Base-by-base conservation (phyloP, 92 coral and sea anemone species). In the Phenganax marumi region DNA sequence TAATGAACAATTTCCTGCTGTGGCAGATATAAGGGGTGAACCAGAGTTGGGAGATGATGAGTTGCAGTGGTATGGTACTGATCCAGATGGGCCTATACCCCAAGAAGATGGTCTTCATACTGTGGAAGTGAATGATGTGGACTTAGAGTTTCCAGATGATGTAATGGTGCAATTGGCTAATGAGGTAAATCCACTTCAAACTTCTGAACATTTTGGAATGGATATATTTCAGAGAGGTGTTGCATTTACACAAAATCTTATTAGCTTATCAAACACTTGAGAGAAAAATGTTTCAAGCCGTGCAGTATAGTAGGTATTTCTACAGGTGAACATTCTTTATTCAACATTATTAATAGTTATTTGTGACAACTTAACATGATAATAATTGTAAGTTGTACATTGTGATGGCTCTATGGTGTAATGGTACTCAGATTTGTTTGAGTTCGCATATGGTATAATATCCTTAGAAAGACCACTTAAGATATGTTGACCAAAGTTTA, bases 21-120 rank as follows among this genome's bases (percentile, higher is more conserved):
- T 90, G 70, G 93, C 89, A 22, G 91, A 87, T 81, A 86, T 90
- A 61, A 84, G 84, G 70, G 84, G 93, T 72, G 86, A 85, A 75
- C 76, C 56, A 49, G 85, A 90, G 51, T 21, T 81, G 49, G 65
- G 79, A 43, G 68, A 64, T 76, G 88, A 76, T 79, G 91, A 85
- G 73, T 75, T 88, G 50, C 60, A 24, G 61, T 85, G 89, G 91
- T 90, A 85, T 85, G 93, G 93, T 51, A 84, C 76, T 88, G 88
- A 88, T 85, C 86, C 93, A 7, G 88, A 81, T 47, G 89, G 85
- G 84, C 93, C 91, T 81, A 72, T 84, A 52, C 91, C 89, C 64
- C 85, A 85, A 52, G 90, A 83, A 72, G 84, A 89, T 89, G 90
- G 88, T 53, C 90, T 89, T 22, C 33, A 79, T 51, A 86, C 87